Evolutionary conservation across 2,888 invertebrate genomes (phyloP), one percentile per base, ranked within the genome.

Genomic region (Dynastes tityus): DNA sequence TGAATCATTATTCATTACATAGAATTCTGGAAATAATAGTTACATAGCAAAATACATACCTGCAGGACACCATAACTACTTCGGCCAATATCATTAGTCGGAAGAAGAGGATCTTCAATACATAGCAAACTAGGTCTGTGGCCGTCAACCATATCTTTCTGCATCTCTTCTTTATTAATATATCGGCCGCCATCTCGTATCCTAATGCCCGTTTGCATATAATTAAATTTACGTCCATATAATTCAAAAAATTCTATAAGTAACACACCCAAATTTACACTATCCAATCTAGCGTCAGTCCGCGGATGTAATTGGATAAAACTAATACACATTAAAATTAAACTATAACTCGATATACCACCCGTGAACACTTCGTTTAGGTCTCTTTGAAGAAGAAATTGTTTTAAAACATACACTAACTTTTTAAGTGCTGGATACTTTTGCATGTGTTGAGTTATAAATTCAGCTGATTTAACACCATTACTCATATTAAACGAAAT

Each of bases 291-390:
- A 85, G 92, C 91, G 88, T 96, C 95, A 81, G 94, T 94, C 82
- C 97, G 91, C 79, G 96, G 97, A 91, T 98, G 98, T 87, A 97
- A 90, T 91, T 97, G 93, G 83, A 99, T 92, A 90, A 99, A 99
- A 91, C 97, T 98, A 90, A 99, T 97, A 88, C 97, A 97, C 96
- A 99, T 97, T 83, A 99, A 94, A 89, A 99, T 98, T 84, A 99
- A 93, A 87, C 98, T 97, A 91, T 99, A 99, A 80, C 98, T 99
- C 84, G 98, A 98, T 89, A 99, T 98, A 88, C 99, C 99, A 82
- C 99, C 98, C 82, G 98, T 98, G 91, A 98, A 99, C 86, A 99
- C 99, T 92, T 99, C 99, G 90, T 99, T 99, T 87, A 99, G 93
- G 91, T 98, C 98, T 86, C 99, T 93, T 91, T 99, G 97, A 83